Conservation (phyloP, 2,888 invertebrate species). For the Cryptocephalus moraei region DNA sequence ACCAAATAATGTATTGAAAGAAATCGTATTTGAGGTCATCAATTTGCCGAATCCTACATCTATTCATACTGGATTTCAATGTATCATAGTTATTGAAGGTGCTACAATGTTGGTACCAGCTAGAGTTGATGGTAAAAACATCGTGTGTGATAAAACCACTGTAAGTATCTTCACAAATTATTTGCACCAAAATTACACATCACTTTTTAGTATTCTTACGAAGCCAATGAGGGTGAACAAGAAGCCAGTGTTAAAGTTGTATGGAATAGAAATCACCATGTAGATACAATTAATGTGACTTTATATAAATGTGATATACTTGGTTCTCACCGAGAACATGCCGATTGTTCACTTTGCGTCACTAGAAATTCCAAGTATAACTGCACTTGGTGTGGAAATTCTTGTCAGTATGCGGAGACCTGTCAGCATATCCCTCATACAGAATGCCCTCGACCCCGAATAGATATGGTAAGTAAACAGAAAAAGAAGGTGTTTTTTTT, state of each 20-base stretch:
- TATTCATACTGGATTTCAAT: constrained; percentile 84
- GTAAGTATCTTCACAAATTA: constrained; percentile 34
- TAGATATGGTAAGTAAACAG: constrained; percentile 60
- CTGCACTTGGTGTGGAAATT: constrained; percentile 92
- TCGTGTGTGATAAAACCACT: constrained; percentile 84
- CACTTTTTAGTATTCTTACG: constrained; percentile 66
- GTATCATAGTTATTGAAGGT: constrained; percentile 82
- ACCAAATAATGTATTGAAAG: constrained; percentile 82
- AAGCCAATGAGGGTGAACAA: constrained; percentile 76
- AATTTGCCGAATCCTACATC: constrained; percentile 84
- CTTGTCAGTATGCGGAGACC: constrained; percentile 75
- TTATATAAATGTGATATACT: constrained; percentile 93
- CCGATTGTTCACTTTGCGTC: constrained; percentile 94
- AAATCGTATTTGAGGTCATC: constrained; percentile 80
- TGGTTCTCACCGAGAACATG: constrained; percentile 86
- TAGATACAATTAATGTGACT: constrained; percentile 82
- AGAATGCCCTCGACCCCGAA: constrained; percentile 84
- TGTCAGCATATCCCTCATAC: constrained; percentile 71
- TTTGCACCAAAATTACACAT: not conserved
- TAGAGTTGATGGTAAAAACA: constrained; percentile 67
- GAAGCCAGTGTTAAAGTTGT: constrained; percentile 82
- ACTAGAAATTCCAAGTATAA: constrained; percentile 83
- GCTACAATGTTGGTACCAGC: constrained; percentile 85
- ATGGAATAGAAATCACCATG: constrained; percentile 90
- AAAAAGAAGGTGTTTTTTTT: not conserved